A percentile compares a stretch with the other conserved stretches of the same genome.
These are phyloP conservation scores for Urocyon cinereoargenteus DNA, from an alignment of 2,797 vertebrate genomes.

Conservation along the genomic window DNA sequence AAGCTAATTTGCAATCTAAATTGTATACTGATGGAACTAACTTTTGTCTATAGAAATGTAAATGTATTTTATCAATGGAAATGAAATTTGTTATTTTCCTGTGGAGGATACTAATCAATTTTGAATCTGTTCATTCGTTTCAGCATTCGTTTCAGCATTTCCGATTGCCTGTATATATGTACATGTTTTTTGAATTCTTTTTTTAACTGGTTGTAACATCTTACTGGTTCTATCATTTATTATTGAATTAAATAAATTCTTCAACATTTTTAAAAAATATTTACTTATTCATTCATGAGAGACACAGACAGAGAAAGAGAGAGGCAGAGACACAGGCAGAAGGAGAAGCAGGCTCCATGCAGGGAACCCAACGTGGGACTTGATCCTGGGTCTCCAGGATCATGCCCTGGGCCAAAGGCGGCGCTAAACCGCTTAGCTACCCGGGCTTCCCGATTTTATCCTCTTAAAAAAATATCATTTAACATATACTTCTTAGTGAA, in stretches of 20 bases:
- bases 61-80: not conserved
- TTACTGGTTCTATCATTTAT: not conserved
- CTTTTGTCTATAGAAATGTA: not conserved
- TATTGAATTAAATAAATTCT: not conserved
- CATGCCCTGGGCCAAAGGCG: too few species aligned
- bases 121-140: not conserved
- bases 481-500: not conserved
- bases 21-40: not conserved
- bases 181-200: not conserved
- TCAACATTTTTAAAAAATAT: too few species aligned
- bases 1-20: not conserved
- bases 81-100: not conserved
- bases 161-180: not conserved
- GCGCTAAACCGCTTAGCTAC: too few species aligned
- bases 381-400: too few species aligned
- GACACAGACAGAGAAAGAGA: too few species aligned
- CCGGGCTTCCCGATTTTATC: not conserved
- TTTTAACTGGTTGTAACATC: not conserved
- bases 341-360: too few species aligned
- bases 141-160: not conserved
- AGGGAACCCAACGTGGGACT: too few species aligned
- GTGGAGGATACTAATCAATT: not conserved
- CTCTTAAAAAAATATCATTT: slow-evolving; percentile 14
- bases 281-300: too few species aligned
- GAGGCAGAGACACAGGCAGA: too few species aligned